Evolutionary conservation across 2,888 invertebrate genomes (phyloP).

Genomic region (Chloromyia formosa): DNA sequence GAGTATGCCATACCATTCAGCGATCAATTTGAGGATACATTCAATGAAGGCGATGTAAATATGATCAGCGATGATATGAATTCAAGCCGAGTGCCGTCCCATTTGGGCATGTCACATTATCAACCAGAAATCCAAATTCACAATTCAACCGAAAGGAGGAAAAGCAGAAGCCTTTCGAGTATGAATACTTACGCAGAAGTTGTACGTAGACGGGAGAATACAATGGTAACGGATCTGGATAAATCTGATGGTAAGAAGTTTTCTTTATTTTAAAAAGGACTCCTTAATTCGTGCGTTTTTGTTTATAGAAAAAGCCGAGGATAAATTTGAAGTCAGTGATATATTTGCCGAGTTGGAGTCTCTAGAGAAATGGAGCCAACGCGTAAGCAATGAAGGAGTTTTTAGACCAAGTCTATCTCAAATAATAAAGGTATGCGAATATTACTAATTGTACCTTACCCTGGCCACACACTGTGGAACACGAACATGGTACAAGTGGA

Average conservation of each 20-base stretch:
- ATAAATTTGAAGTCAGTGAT: constrained; percentile 38
- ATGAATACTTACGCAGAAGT: constrained; percentile 8
- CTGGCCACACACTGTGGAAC: too few species aligned
- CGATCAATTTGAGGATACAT: constrained; percentile 47
- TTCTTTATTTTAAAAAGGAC: too few species aligned
- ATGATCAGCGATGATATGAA: neutral
- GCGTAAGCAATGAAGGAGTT: neutral
- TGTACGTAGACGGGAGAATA: constrained; percentile 1
- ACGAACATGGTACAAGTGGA: too few species aligned
- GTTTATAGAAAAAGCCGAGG: constrained; percentile 34
- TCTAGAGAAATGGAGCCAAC: constrained; percentile 50
- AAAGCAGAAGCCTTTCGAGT: constrained; percentile 14
- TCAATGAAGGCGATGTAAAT: neutral
- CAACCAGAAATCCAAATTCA: neutral
- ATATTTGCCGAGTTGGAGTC: constrained; percentile 50
- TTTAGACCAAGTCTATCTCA: neutral
- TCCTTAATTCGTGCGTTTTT: too few species aligned
- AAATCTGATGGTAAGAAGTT: constrained; percentile 50
- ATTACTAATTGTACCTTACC: too few species aligned
- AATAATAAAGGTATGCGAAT: constrained; percentile 7
- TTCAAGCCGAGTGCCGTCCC: constrained; percentile 4
- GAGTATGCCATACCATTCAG: constrained; percentile 54
- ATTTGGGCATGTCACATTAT: constrained; percentile 10
- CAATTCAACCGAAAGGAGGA: neutral
- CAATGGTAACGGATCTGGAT: constrained; percentile 54